Percentiles rank a stretch among this genome's conserved stretches.
phyloP scores from a whole-genome alignment of 2,797 vertebrate genomes.

The Tenualosa ilisha region DNA sequence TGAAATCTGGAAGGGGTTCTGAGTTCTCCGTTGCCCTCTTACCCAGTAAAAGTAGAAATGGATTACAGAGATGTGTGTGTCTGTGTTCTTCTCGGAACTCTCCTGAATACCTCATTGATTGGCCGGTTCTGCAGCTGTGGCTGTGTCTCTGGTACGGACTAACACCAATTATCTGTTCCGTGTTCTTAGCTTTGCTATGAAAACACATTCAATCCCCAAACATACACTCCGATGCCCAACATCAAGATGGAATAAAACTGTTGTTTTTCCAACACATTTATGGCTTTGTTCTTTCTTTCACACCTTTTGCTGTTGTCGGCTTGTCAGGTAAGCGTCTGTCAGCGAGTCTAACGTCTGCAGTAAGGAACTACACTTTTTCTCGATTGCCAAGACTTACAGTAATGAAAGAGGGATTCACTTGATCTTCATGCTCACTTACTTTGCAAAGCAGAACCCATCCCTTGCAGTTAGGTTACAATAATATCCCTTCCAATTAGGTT shows the following conservation, averaged over 20 bases:
- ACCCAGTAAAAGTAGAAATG: neutral
- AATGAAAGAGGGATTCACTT: too few species aligned
- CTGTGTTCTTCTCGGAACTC: conserved; percentile 1
- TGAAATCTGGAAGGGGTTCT: neutral
- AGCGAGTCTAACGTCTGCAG: too few species aligned
- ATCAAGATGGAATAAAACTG: conserved; percentile 12
- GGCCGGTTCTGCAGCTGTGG: neutral
- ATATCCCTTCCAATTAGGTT: too few species aligned
- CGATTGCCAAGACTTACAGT: too few species aligned
- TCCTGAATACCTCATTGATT: conserved; percentile 14
- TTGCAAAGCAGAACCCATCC: too few species aligned
- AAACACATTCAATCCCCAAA: neutral
- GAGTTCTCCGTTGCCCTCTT: neutral
- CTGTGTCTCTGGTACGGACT: neutral
- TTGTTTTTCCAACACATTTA: neutral
- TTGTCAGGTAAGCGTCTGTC: too few species aligned
- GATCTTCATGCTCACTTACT: too few species aligned
- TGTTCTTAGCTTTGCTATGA: neutral
- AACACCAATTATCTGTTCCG: neutral
- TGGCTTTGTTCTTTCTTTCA: neutral
- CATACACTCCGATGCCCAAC: neutral
- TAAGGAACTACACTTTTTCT: too few species aligned
- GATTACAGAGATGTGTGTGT: neutral
- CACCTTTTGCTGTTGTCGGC: too few species aligned
- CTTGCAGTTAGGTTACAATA: too few species aligned